These are phyloP conservation scores for Xyrichtys novacula DNA, from an alignment of 2,797 vertebrate species.

Conservation along the genomic window DNA sequence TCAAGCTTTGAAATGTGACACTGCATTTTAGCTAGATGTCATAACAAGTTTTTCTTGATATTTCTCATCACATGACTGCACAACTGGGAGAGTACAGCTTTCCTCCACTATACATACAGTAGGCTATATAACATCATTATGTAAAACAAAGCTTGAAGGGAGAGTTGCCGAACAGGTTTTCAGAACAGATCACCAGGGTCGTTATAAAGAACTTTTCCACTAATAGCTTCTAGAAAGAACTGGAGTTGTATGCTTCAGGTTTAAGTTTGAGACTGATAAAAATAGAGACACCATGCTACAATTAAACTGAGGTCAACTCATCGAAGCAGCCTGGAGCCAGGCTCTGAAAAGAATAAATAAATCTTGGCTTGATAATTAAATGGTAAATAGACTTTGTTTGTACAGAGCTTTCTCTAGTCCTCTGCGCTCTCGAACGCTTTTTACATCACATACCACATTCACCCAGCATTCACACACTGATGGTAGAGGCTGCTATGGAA, in stretches of 20 bases:
- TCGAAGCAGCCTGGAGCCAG: neutral
- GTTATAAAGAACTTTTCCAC: neutral
- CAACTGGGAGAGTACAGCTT: neutral
- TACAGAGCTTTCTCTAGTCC: too few species aligned
- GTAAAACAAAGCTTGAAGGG: neutral
- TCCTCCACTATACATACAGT: too few species aligned
- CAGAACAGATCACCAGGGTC: neutral
- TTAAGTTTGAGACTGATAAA: neutral
- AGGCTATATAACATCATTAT: neutral
- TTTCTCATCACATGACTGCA: neutral
- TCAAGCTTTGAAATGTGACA: neutral
- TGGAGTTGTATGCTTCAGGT: neutral
- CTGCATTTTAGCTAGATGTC: neutral
- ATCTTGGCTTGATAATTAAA: conserved; percentile 15
- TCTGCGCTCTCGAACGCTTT: too few species aligned
- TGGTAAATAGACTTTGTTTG: too few species aligned
- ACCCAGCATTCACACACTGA: too few species aligned
- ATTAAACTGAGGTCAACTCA: neutral
- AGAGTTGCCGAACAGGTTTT: neutral
- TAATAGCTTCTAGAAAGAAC: neutral
- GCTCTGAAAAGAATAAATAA: conserved; percentile 9
- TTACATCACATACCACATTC: too few species aligned
- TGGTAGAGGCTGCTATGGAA: too few species aligned
- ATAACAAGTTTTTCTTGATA: conserved; percentile 14
- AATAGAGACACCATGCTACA: neutral